These are phyloP conservation scores for Lepus europaeus DNA, from an alignment of 2,113 vertebrate species.

Conservation along the genomic window DNA sequence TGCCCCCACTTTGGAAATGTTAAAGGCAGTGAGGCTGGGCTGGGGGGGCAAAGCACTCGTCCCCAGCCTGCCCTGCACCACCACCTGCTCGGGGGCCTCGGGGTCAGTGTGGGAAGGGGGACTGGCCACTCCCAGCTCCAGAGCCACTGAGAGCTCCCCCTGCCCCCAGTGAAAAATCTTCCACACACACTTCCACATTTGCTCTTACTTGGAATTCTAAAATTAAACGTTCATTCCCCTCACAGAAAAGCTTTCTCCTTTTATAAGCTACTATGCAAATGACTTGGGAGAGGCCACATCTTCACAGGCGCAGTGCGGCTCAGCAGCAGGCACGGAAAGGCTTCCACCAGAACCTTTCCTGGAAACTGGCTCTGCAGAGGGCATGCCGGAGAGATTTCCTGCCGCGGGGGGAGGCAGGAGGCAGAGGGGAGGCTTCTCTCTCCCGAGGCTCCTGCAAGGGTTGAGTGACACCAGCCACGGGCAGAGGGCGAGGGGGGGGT, in stretches of 20 bases:
- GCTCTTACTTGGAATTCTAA: constrained; percentile 61
- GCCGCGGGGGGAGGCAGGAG: background rate
- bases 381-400: background rate
- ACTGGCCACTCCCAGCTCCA: background rate
- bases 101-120: background rate
- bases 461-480: background rate
- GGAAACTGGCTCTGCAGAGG: constrained; percentile 42
- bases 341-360: constrained; percentile 30
- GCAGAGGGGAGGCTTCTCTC: background rate
- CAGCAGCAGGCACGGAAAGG: background rate
- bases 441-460: background rate
- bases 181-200: background rate
- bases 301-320: background rate
- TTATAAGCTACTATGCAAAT: constrained; percentile 53
- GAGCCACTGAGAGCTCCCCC: background rate
- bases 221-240: constrained; percentile 17
- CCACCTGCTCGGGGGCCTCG: too few relatives aligned
- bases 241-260: constrained; percentile 41
- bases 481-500: background rate
- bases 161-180: background rate
- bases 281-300: background rate
- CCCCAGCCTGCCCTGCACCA: background rate
- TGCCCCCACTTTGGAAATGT: background rate
- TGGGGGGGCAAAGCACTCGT: background rate
- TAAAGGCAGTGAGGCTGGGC: background rate